Percentiles rank a stretch among this genome's conserved stretches.
These are phyloP conservation scores for Phalacrocorax brasilianus DNA, from an alignment of 2,113 vertebrate genomes.

Conservation along the genomic window DNA sequence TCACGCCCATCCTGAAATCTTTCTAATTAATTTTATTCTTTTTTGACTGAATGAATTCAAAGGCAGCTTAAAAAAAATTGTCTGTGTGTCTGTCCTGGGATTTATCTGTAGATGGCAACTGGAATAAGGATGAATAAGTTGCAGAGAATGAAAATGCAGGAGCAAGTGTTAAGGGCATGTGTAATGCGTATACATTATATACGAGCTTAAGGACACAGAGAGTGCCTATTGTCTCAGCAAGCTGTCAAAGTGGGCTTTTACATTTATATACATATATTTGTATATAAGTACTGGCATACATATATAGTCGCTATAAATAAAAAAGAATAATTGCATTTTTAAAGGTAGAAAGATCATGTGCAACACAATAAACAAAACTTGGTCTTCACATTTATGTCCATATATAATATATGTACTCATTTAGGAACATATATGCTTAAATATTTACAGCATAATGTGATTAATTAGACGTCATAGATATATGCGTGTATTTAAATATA, in stretches of 20 bases:
- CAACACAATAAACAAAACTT: background rate
- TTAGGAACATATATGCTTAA: background rate
- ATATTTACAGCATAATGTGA: background rate
- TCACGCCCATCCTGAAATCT: slow-evolving; percentile 56
- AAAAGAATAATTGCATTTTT: background rate
- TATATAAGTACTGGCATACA: background rate
- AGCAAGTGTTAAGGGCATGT: background rate
- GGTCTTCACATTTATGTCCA: background rate
- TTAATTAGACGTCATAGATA: background rate
- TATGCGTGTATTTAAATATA: background rate
- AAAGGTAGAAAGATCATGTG: background rate
- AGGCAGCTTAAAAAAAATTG: slow-evolving; percentile 35
- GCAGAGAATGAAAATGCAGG: slow-evolving; percentile 26
- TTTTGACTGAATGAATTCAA: slow-evolving; percentile 34
- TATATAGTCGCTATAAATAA: background rate
- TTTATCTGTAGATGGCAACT: slow-evolving; percentile 32
- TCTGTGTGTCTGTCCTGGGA: background rate
- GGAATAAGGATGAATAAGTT: background rate
- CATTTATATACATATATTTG: background rate
- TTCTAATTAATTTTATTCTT: slow-evolving; percentile 49
- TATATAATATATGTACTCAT: background rate
- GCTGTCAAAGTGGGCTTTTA: background rate
- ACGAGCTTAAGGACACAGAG: background rate
- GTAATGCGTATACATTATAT: background rate
- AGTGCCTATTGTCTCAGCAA: slow-evolving; percentile 38